Percentiles rank a stretch among this genome's conserved stretches.
These are phyloP conservation scores for Hucho hucho DNA, from an alignment of 2,113 vertebrate species.

Conservation along the genomic window DNA sequence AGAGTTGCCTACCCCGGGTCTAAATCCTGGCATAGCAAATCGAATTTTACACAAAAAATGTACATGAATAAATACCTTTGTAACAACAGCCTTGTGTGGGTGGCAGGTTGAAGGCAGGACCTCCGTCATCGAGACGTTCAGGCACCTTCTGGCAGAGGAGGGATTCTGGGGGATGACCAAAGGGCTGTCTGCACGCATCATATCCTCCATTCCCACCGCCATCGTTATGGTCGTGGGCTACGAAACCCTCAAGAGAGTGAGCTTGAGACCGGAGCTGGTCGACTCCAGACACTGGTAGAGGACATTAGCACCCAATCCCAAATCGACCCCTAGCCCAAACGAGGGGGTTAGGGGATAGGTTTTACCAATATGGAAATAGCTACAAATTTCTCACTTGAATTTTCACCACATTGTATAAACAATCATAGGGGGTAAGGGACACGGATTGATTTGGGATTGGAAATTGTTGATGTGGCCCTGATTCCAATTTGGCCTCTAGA, in stretches of 20 bases:
- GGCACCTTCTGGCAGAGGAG: conserved; percentile 89
- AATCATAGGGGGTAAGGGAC: no score
- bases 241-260: conserved; percentile 94
- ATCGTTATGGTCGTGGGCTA: conserved; percentile 95
- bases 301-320: not conserved
- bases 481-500: not conserved
- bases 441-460: no score
- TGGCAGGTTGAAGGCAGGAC: conserved; percentile 88
- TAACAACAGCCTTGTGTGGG: not conserved
- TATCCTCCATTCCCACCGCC: conserved; percentile 88
- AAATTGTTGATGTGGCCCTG: not conserved
- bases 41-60: not conserved
- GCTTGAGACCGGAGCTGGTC: conserved; percentile 87
- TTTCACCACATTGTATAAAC: no score
- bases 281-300: conserved; percentile 87
- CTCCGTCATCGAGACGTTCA: conserved; percentile 88
- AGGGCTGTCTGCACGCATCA: conserved; percentile 91
- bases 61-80: not conserved
- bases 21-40: no score
- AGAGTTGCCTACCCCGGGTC: no score
- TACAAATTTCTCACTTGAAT: no score
- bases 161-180: conserved; percentile 89
- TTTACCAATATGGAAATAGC: no score
- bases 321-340: not conserved
- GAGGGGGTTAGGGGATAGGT: not conserved